These are phyloP conservation scores for Choloepus didactylus DNA, from an alignment of 2,797 vertebrate genomes.

Conservation along the genomic window DNA sequence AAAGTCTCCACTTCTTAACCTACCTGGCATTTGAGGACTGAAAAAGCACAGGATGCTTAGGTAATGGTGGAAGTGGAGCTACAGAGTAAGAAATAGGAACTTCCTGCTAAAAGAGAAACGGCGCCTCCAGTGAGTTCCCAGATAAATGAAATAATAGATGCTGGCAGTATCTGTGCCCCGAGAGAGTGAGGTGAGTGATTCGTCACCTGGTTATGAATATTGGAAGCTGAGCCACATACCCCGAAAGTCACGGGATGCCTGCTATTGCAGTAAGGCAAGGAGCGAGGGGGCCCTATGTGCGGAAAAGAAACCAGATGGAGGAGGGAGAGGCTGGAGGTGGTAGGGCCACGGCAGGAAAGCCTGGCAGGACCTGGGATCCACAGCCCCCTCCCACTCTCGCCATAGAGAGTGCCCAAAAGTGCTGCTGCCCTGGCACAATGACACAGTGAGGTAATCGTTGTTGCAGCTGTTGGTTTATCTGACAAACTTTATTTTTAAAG, in stretches of 20 bases:
- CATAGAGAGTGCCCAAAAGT: not conserved
- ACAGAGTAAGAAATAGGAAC: not conserved
- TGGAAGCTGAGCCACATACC: not conserved
- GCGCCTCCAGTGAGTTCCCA: accelerated
- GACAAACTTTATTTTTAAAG: too few species aligned
- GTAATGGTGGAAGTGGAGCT: not conserved
- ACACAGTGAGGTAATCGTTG: too few species aligned
- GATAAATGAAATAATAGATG: not conserved
- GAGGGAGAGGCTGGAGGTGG: not conserved
- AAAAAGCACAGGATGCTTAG: not conserved
- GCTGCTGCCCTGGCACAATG: not conserved
- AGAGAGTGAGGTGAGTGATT: not conserved
- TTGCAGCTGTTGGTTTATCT: too few species aligned
- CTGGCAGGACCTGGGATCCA: not conserved
- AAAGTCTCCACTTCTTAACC: not conserved
- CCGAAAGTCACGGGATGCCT: not conserved
- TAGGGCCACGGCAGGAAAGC: not conserved
- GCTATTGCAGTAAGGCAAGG: too few species aligned
- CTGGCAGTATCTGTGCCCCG: not conserved
- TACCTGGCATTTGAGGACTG: not conserved
- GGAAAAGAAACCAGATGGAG: not conserved
- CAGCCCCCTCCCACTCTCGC: not conserved
- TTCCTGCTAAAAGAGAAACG: not conserved
- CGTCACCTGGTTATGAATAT: not conserved
- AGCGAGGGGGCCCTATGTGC: not conserved